These are phyloP conservation scores for Frankliniella intonsa DNA, from an alignment of 2,888 invertebrate genomes.

Conservation along the genomic window DNA sequence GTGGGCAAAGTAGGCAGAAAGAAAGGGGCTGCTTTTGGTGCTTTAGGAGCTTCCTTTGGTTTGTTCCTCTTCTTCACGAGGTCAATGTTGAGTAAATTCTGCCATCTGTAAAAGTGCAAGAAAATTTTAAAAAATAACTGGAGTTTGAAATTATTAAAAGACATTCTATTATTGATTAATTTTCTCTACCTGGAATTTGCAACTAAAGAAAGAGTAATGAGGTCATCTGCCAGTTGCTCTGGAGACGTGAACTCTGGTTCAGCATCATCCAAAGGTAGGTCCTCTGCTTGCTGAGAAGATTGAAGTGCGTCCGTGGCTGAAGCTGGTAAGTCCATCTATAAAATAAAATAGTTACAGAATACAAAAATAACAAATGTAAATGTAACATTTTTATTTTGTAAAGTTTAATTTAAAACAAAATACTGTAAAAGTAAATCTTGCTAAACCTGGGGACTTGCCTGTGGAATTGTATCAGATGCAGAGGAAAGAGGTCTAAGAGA, in stretches of 20 bases:
- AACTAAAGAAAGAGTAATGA: slow-evolving; percentile 80
- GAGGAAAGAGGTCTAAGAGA: slow-evolving; percentile 65
- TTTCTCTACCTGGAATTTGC: slow-evolving; percentile 62
- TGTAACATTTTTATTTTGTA: neutral
- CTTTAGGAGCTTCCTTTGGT: slow-evolving; percentile 76
- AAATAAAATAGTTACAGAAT: neutral
- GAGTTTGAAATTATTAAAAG: too few relatives aligned
- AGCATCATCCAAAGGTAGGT: slow-evolving; percentile 43
- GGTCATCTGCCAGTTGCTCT: slow-evolving; percentile 66
- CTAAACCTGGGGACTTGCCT: slow-evolving; percentile 39
- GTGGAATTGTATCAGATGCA: slow-evolving; percentile 44
- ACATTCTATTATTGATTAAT: neutral
- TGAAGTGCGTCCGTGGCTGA: slow-evolving; percentile 47
- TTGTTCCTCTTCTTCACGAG: slow-evolving; percentile 83
- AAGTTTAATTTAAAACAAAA: neutral
- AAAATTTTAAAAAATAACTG: neutral
- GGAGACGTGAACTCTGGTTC: slow-evolving; percentile 64
- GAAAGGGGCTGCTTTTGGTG: slow-evolving; percentile 87
- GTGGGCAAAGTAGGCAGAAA: slow-evolving; percentile 88
- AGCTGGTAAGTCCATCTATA: slow-evolving; percentile 43
- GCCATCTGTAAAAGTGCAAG: slow-evolving; percentile 76
- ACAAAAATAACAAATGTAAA: neutral
- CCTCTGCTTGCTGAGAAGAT: slow-evolving; percentile 43
- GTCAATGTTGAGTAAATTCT: slow-evolving; percentile 81
- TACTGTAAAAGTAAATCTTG: neutral